Evolutionary conservation across 2,888 invertebrate genomes (phyloP), one percentile per base, ranked within the genome.

Genomic region (Pimpla rufipes): DNA sequence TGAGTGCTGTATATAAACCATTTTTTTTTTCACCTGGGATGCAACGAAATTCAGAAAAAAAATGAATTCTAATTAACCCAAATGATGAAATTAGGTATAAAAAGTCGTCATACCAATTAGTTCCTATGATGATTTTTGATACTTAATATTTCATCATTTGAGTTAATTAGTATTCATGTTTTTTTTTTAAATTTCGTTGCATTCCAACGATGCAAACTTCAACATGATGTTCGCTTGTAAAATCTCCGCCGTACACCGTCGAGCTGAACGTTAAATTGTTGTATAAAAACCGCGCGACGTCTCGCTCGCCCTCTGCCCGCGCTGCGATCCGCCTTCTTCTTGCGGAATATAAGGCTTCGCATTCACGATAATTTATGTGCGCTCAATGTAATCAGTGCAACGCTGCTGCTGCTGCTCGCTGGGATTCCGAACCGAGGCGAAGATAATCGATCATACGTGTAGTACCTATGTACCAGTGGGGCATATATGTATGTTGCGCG

Each of bases 281-380:
- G n/a, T n/a, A 73, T 80, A 81, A 83, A 83, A 83, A 83, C 52
- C 35, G 64, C 42, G 71, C 57, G 23, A 64, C 50, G 59, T 79
- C 66, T 66, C 74, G 74, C 23, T 62, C 50, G 50, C 67, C 55
- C 67, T 18, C 35, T 77, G 59, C 59, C 45, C 42, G 57, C 37
- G 50, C 71, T 40, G 66, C 70, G 71, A 71, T 64, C 64, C 37
- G 37, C n/a, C 5, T 62, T 62, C 59, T 47, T 50, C 68, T 57
- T 59, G 64, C 74, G 3, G 83, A 85, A 83, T 80, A 83, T 79
- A 83, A 83, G 77, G 85, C 83, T 45, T 68, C 76, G 82, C 80
- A 83, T 85, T 83, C 85, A 83, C 77, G 64, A 85, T 80, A 74
- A 79, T 85, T 83, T 83, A 77, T 80, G 83, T 74, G 66, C 55